A percentile compares a stretch with the other conserved stretches of the same genome.
These are phyloP conservation scores for Enteromius radiatus DNA, from an alignment of 2,797 vertebrate genomes.

Conservation along the genomic window DNA sequence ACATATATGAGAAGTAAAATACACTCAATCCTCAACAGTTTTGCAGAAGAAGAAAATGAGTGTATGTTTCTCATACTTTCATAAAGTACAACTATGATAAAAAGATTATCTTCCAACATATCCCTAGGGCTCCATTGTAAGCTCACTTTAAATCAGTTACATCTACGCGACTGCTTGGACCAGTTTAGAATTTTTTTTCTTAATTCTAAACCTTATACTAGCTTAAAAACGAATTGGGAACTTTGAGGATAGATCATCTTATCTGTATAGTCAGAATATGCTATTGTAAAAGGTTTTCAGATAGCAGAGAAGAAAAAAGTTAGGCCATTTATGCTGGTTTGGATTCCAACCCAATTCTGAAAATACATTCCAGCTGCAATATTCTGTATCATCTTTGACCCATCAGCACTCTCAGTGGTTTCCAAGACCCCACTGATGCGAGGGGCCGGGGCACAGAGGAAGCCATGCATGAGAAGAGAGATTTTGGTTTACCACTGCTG, in stretches of 20 bases:
- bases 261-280: constrained; percentile 3
- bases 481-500: constrained; percentile 75
- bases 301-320: not conserved
- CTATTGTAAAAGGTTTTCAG: constrained; percentile 16
- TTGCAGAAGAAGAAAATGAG: constrained; percentile 9
- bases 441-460: constrained; percentile 53
- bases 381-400: constrained; percentile 57
- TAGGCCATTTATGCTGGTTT: not conserved
- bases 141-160: constrained; percentile 17
- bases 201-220: not conserved
- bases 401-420: constrained; percentile 65
- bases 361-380: constrained; percentile 36
- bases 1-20: constrained; percentile 29
- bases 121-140: constrained; percentile 18
- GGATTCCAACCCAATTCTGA: not conserved
- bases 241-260: constrained; percentile 17
- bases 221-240: constrained; percentile 6
- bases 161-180: constrained; percentile 5
- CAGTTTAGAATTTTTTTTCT: not conserved
- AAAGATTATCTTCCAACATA: constrained; percentile 31
- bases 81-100: constrained; percentile 39
- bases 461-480: constrained; percentile 74
- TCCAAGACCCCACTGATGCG: constrained; percentile 66
- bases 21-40: constrained; percentile 7
- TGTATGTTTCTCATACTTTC: constrained; percentile 31